A percentile compares a stretch with the other conserved stretches of the same genome.
phyloP scores from a whole-genome alignment of 2,888 invertebrate species.

The Therioaphis trifolii region DNA sequence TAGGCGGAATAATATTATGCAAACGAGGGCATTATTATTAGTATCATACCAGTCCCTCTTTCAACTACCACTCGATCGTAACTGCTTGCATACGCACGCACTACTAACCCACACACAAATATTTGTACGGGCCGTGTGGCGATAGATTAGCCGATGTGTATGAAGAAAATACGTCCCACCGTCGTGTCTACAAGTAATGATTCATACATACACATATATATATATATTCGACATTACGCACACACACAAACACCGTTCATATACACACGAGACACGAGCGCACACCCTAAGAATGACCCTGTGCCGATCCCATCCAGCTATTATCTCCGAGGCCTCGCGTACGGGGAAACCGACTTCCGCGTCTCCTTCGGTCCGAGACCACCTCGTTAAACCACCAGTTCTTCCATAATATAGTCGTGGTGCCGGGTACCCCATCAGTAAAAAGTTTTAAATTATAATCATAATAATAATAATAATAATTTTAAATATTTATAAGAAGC shows the following conservation, averaged over 20 bases:
- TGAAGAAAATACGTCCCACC: neutral
- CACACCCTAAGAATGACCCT: neutral
- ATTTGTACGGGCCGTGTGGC: neutral
- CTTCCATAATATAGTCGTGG: too few species aligned
- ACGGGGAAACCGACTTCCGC: neutral
- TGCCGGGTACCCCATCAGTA: too few species aligned
- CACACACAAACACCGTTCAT: neutral
- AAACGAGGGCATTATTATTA: neutral
- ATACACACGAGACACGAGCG: neutral
- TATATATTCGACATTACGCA: too few species aligned
- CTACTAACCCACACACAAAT: too few species aligned
- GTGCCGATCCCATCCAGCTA: neutral
- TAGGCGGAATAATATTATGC: slow-evolving; percentile 12
- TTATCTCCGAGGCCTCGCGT: neutral
- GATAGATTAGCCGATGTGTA: neutral
- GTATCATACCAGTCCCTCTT: neutral
- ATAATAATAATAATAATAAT: too few species aligned
- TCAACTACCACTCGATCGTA: neutral
- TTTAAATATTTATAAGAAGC: too few species aligned
- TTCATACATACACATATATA: too few species aligned
- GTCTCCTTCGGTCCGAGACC: neutral
- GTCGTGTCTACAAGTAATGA: too few species aligned
- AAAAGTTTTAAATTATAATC: too few species aligned
- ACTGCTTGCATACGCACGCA: too few species aligned
- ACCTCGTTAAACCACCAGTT: neutral